Conservation (phyloP, 92 coral and sea anemone species). For the Desmophyllum pertusum region DNA sequence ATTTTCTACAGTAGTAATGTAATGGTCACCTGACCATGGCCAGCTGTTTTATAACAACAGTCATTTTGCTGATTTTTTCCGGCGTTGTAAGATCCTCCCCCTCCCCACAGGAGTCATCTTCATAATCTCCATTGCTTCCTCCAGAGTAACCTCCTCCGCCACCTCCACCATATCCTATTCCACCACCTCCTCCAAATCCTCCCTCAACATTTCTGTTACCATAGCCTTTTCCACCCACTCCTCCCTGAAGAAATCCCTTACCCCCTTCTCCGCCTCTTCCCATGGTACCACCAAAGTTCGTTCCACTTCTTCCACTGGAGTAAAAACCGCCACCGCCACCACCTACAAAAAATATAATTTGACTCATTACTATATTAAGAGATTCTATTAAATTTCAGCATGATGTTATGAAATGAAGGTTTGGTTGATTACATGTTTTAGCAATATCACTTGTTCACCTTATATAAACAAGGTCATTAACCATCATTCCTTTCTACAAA, state of each 20-base stretch:
- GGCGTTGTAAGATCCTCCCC: background rate
- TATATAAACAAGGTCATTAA: too few relatives aligned
- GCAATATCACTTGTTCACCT: too few relatives aligned
- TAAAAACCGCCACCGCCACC: slow-evolving; percentile 18
- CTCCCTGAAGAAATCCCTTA: background rate
- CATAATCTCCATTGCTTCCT: background rate
- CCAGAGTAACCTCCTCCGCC: background rate
- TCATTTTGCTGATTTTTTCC: background rate
- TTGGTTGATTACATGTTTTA: too few relatives aligned
- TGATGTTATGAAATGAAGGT: too few relatives aligned
- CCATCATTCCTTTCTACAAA: too few relatives aligned
- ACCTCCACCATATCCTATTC: background rate
- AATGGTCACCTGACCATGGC: background rate
- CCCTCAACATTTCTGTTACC: background rate
- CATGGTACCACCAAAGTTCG: slow-evolving; percentile 13
- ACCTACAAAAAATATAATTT: background rate
- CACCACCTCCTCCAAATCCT: background rate
- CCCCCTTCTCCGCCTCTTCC: slow-evolving; percentile 43
- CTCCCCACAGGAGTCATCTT: background rate
- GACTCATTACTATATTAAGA: background rate
- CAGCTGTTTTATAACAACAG: background rate
- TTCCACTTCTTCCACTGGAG: slow-evolving; percentile 37
- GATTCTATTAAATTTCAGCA: too few relatives aligned
- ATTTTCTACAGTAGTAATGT: background rate
- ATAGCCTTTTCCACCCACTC: background rate